phyloP scores from a whole-genome alignment of 2,797 vertebrate genomes.

The Ctenochaetus hawaiiensis region DNA sequence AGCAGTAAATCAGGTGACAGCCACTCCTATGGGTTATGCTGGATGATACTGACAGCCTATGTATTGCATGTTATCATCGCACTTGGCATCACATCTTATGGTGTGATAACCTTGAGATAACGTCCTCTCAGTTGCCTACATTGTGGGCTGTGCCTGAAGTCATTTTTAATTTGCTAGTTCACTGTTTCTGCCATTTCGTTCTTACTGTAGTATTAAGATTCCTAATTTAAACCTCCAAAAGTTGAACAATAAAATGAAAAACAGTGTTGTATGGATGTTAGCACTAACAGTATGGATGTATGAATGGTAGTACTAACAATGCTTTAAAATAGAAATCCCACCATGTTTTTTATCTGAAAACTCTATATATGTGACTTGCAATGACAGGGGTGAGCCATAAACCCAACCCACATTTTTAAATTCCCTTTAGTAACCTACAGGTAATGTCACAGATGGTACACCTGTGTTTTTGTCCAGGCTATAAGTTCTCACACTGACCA shows the following conservation, averaged over 20 bases:
- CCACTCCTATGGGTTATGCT: no score
- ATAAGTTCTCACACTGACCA: background rate
- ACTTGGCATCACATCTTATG: no score
- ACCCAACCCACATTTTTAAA: background rate
- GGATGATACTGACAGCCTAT: no score
- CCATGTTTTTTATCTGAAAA: background rate
- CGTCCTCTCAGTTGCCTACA: background rate
- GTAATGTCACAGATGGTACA: background rate
- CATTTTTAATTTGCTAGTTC: background rate
- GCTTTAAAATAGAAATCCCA: background rate
- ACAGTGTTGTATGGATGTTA: no score
- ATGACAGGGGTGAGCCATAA: background rate
- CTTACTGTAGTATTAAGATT: background rate
- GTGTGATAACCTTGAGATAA: no score
- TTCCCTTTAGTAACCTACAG: background rate
- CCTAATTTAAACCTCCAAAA: background rate
- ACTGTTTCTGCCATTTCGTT: background rate
- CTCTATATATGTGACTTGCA: background rate
- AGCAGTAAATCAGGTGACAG: background rate
- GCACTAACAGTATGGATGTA: no score
- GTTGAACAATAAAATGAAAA: no score
- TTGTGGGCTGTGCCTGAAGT: no score
- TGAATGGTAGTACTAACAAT: background rate
- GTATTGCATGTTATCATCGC: no score
- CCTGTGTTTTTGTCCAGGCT: background rate